Base-by-base conservation (phyloP, 2,113 vertebrate species). In the Isichthys henryi region DNA sequence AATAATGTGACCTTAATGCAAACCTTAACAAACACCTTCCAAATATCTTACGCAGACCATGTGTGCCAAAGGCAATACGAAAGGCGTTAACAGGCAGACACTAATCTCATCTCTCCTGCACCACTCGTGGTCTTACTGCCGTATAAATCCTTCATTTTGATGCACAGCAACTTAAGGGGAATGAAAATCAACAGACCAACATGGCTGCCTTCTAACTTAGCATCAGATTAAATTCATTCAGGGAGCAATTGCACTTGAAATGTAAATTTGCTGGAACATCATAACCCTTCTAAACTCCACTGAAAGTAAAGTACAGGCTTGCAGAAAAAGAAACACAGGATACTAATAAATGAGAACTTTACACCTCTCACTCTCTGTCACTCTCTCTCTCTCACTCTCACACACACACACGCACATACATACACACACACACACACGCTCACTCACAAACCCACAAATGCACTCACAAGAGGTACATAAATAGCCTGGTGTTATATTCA, bases 71-170 rank as follows among this genome's bases (percentile, higher is more conserved):
- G n/a, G 27, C 31, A 19, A 74, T 74, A 45, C 1, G 4, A 5
- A 50, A 35, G 66, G 15, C 1, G 48, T 11, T 27, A 35, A 48
- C 27, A 77, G 27, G 43, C 35, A 49, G 23, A 2, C 88, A 21
- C 13, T 77, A 13, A 46, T 49, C 45, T 39, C 31, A 83, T 83
- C 43, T 45, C 35, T 46, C 17, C 70, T 13, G 5, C 17, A 46
- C 43, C 3, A 19, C 19, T 83, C 7, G 0, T 45, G 35, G 19
- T 83, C 80, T 45, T 46, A 83, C 58, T 58, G 39, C 15, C 53
- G 17, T 35, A 53, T 56, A 50, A 90, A 89, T 77, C 19, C 80
- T 86, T 88, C n/a, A 70, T 86, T 77, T 86, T 62, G 88, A 50
- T 53, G 85, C 45, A 31, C 50, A 31, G 31, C 43, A 49, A 80